These are phyloP conservation scores for Trematomus bernacchii DNA, from an alignment of 2,797 vertebrate genomes.

Conservation along the genomic window DNA sequence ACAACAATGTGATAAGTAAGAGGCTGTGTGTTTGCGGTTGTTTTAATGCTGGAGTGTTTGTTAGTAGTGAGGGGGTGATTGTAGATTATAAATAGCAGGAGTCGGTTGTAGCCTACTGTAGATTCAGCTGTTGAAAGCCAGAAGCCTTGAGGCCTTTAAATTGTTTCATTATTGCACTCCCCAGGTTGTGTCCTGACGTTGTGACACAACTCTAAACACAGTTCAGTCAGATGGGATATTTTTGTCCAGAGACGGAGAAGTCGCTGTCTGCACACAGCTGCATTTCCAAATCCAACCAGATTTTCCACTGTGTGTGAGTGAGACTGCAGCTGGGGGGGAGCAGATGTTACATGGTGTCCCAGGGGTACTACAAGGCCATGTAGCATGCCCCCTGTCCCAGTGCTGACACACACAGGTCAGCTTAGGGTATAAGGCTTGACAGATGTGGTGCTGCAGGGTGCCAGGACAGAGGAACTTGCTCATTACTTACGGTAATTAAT, in stretches of 20 bases:
- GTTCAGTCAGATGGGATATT: neutral
- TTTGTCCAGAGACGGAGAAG: neutral
- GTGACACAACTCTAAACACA: neutral
- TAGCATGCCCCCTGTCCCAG: conserved; percentile 36
- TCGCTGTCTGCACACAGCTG: conserved; percentile 2
- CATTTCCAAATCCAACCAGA: conserved; percentile 6
- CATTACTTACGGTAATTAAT: conserved; percentile 51
- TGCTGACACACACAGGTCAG: conserved; percentile 34
- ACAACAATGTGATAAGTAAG: conserved; percentile 27
- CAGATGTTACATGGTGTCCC: conserved; percentile 62
- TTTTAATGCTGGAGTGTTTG: neutral
- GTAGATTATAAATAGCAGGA: conserved; percentile 4
- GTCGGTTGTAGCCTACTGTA: neutral
- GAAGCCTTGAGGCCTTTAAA: neutral
- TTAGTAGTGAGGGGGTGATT: neutral
- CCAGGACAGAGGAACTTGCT: conserved; percentile 19
- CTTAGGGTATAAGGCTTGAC: conserved; percentile 33
- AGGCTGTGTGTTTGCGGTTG: neutral
- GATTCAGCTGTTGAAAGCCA: neutral
- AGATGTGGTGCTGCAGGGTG: conserved; percentile 21
- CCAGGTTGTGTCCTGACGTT: neutral
- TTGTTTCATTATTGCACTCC: neutral
- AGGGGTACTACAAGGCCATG: conserved; percentile 25
- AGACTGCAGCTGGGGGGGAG: conserved; percentile 61
- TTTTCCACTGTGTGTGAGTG: conserved; percentile 14